A percentile compares a stretch with the other conserved stretches of the same genome.
Conservation (phyloP, 2,113 vertebrate species). For the Rhynchomys soricoides region DNA sequence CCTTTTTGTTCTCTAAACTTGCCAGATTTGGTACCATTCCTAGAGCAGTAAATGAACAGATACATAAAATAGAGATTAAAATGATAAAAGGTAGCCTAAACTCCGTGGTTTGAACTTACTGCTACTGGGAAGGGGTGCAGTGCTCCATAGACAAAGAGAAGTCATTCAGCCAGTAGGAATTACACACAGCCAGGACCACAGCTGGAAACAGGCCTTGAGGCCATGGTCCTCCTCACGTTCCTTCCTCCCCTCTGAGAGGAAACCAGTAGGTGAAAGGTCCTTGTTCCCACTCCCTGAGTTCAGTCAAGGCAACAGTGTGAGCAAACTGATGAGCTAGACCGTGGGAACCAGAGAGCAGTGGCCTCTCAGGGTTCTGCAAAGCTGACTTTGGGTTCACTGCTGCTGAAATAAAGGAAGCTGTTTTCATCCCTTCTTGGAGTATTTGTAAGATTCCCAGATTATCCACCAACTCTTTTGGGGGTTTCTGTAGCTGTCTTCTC, state of each 20-base stretch:
- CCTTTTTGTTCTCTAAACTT: neutral
- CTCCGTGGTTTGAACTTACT: neutral
- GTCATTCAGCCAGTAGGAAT: neutral
- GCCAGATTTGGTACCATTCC: neutral
- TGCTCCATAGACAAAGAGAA: too few relatives aligned
- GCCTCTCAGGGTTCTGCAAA: neutral
- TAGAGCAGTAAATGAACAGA: neutral
- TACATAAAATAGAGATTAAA: neutral
- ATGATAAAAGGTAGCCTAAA: neutral
- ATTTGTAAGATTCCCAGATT: slow-evolving; percentile 29
- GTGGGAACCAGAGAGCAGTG: slow-evolving; percentile 35
- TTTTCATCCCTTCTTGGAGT: neutral
- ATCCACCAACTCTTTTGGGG: neutral
- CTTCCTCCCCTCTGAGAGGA: neutral
- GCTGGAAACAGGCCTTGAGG: neutral
- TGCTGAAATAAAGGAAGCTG: neutral
- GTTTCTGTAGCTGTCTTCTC: neutral
- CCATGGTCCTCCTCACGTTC: neutral
- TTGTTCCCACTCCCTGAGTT: neutral
- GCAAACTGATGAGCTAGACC: neutral
- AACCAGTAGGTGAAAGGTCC: neutral
- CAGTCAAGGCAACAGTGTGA: neutral
- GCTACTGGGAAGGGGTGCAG: neutral
- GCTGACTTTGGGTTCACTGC: neutral
- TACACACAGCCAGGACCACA: neutral